Evolutionary conservation across 2,888 invertebrate species (phyloP), one percentile per base, ranked within the genome.

Genomic region (Baccha elongata): DNA sequence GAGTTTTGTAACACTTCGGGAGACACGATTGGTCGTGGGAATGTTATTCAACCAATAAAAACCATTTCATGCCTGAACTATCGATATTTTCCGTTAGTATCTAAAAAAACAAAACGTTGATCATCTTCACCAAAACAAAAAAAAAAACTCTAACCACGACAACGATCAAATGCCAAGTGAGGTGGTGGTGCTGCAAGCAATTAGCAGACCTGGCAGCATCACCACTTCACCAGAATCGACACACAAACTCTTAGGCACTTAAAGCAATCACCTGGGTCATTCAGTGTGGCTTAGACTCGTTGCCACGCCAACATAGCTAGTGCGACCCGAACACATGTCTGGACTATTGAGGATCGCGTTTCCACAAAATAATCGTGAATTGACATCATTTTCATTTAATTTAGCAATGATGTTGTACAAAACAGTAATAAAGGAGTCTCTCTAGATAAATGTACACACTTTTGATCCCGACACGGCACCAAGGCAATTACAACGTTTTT

Each of bases 331-430:
- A 53, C 32, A 52, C 62, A 62, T 72, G 62, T 62, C 62, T 53
- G n/a, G 13, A 44, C 44, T 46, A 13, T 37, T 29, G 48, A 17
- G 44, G 44, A 69, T 52, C 17, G 44, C 75, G 13, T 60, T 60
- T 21, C 58, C 42, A 68, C 44, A 37, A 60, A 68, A 40, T 48
- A 52, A 53, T 79, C 65, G 67, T 46, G 73, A 67, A 48, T 65
- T 53, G 73, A 79, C 73, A 73, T 60, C 52, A 52, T 46, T 78
- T 52, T 44, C 50, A 50, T 48, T 72, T 72, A 64, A 78, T 72
- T 64, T 48, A 76, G 69, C 55, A 65, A 60, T 74, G 50, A 74
- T 62, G 71, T 71, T 71, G 71, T 68, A 62, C 37, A 46, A 75
- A 69, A 69, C 2, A 37, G 46, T 52, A 72, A 53, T 72, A 53